Base-by-base conservation (phyloP, 2,888 invertebrate genomes). In the Oithona nana region DNA sequence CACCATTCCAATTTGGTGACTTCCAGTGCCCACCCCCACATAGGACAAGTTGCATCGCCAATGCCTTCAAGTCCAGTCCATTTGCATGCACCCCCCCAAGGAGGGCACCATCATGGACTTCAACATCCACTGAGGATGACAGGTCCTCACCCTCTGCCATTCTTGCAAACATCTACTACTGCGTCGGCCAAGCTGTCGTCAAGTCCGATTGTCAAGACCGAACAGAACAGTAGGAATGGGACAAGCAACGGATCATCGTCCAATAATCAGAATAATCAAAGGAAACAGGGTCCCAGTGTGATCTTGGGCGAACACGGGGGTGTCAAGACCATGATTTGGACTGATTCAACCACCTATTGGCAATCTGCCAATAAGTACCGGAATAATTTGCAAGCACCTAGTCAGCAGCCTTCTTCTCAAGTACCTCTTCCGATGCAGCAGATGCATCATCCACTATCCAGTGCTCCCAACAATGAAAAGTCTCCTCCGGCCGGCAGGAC, bases 281-380 rank as follows among this genome's bases (percentile, higher is more conserved):
- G 39, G 39, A 39, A 39, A 16, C 39, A 6, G 8, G 39, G 39
- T 11, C 89, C 90, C 30, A 86, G 88, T 57, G 89, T 89, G 66
- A 87, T 90, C 67, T 88, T 90, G 88, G 89, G 89, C 57, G 89
- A 90, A 73, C 87, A 88, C 49, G 90, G 89, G 62, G 69, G 89
- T 51, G 89, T 90, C 0, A 71, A 79, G 63, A 82, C 82, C 87
- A 82, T 82, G 82, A 78, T 82, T 64, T 82, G 82, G 82, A 80
- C 81, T 29, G 39, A 57, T n/a, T 28, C 52, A 8, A 55, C 63
- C 63, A 39, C 66, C 60, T 39, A 39, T 16, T 39, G 39, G 39
- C 39, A 39, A 39, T 16, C 16, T 6, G 39, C 39, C 39, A 39
- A 39, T 16, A 39, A 39, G 39, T 39, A 39, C 39, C 54, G 54